phyloP scores from a whole-genome alignment of 2,113 vertebrate species.

The Urocynchramus pylzowi region DNA sequence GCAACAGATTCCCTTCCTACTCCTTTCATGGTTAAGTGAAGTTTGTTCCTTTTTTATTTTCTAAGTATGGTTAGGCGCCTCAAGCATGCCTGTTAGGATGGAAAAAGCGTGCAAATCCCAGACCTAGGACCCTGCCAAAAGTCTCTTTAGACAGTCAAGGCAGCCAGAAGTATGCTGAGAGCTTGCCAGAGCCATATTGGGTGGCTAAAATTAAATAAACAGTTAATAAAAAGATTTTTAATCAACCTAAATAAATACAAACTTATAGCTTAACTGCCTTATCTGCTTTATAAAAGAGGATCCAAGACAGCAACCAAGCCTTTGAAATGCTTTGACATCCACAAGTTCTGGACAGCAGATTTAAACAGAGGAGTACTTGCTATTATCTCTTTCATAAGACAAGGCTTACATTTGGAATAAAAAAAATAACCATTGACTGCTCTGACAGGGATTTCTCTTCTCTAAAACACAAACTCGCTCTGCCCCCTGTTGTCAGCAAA shows the following conservation, averaged over 20 bases:
- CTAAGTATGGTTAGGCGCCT: slow-evolving; percentile 63
- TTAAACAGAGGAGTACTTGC: not conserved
- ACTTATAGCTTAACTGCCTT: slow-evolving; percentile 56
- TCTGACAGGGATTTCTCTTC: not conserved
- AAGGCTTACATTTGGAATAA: not conserved
- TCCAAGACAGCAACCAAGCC: not conserved
- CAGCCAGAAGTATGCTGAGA: slow-evolving; percentile 64
- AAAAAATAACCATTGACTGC: not conserved
- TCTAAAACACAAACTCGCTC: slow-evolving; percentile 40
- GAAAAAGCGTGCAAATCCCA: slow-evolving; percentile 69
- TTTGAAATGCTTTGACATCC: not conserved
- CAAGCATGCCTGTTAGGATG: slow-evolving; percentile 56
- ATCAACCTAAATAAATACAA: slow-evolving; percentile 63
- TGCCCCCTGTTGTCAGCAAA: slow-evolving; percentile 65
- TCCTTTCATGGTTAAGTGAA: slow-evolving; percentile 59
- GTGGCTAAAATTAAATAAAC: slow-evolving; percentile 71
- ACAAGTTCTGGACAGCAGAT: not conserved
- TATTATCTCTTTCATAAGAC: slow-evolving; percentile 23
- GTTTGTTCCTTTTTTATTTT: slow-evolving; percentile 64
- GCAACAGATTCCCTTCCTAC: slow-evolving; percentile 46
- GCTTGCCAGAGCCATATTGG: slow-evolving; percentile 70
- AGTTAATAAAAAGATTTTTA: slow-evolving; percentile 62
- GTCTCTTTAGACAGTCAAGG: slow-evolving; percentile 65
- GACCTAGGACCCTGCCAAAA: slow-evolving; percentile 67
- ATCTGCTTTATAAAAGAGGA: slow-evolving; percentile 17